Base-by-base conservation (phyloP, 2,797 vertebrate species). In the Argentina silus region DNA sequence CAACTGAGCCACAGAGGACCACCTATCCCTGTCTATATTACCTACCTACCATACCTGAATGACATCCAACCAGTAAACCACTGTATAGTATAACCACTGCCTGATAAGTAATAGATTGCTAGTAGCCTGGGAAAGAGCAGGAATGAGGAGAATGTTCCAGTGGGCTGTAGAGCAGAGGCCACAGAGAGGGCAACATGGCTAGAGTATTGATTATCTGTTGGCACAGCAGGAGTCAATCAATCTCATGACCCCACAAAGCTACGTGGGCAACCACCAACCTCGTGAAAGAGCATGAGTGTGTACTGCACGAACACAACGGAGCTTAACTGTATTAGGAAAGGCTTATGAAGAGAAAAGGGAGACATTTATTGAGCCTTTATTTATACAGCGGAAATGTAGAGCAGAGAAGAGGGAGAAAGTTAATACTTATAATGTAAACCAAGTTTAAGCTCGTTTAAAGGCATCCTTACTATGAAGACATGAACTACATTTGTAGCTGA, bases 131-230 rank as follows among this genome's bases (percentile, higher is more conserved):
- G 27, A 61, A 61, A n/a, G 72, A 81, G 60, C 66, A 57, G 67
- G 75, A 63, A 72, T 79, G 21, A 56, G 42, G 6, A 47, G 12
- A 51, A 36, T 17, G 67, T 66, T 74, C 81, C 59, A 53, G 73
- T 74, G 74, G 61, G 74, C 76, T 72, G 70, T 59, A 65, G 79
- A 87, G 81, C 78, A 78, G 70, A 72, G 66, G 78, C 81, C 73
- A 72, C 83, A 81, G 72, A 80, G 78, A 76, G 77, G 78, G 71
- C 68, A 79, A 85, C 84, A 83, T 75, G 81, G 84, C 78, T 79
- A 65, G 77, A 85, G 42, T 88, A 90, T 86, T 74, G 88, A 90
- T 91, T 87, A 85, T 83, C 74, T 83, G 85, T 88, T 88, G 86
- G 66, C 85, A 69, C 79, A 70, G 74, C 84, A 82, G 76, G 87